These are phyloP conservation scores for Cerastis leucographa DNA, from an alignment of 2,888 invertebrate species.

Conservation along the genomic window DNA sequence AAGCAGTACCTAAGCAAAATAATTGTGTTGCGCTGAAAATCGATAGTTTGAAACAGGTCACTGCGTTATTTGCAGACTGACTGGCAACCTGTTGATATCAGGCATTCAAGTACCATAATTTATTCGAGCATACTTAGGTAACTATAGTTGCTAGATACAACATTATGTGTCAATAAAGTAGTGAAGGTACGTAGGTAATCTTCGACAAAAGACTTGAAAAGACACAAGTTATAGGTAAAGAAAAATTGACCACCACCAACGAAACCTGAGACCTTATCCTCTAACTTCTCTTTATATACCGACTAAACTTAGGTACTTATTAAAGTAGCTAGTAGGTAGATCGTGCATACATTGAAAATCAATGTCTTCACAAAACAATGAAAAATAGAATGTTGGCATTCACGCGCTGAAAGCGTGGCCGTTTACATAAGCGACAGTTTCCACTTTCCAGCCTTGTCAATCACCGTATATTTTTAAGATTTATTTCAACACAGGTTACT, in stretches of 20 bases:
- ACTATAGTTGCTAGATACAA: background rate
- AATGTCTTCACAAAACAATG: slow-evolving; percentile 8
- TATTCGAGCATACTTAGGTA: background rate
- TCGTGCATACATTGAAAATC: background rate
- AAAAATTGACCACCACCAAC: background rate
- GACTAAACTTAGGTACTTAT: no score
- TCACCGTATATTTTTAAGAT: slow-evolving; percentile 5
- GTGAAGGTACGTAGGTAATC: background rate
- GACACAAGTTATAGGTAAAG: background rate
- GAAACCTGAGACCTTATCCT: background rate
- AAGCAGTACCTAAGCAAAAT: background rate
- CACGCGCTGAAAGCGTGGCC: slow-evolving; percentile 4
- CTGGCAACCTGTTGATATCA: background rate
- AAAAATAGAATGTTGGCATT: slow-evolving; percentile 20
- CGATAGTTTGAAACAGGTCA: slow-evolving; percentile 38
- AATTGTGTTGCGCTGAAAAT: slow-evolving; percentile 27
- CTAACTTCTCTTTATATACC: background rate
- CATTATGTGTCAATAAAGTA: no score
- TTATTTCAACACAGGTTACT: slow-evolving; percentile 16
- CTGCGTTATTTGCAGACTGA: slow-evolving; percentile 27
- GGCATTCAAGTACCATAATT: background rate
- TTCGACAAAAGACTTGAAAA: no score
- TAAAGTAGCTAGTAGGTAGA: background rate
- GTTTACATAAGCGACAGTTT: slow-evolving; percentile 16
- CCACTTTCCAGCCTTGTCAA: slow-evolving; percentile 21